Base-by-base conservation (phyloP, 2,113 vertebrate species). In the Mormyrus lacerda region DNA sequence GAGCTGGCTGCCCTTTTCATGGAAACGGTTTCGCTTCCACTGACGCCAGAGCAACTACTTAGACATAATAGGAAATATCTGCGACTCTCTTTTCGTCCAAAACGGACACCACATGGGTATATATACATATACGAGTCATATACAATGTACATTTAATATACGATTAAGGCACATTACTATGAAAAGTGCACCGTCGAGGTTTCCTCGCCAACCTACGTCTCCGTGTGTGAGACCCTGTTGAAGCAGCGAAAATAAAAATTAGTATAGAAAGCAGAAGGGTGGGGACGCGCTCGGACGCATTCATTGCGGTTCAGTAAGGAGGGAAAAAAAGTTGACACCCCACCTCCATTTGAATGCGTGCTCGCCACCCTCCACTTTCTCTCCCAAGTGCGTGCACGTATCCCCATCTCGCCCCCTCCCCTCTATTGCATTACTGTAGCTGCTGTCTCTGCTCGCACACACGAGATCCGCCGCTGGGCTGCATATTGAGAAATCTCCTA, bases 351-450 rank as follows among this genome's bases (percentile, higher is more conserved):
- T 69, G 85, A 87, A 42, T 88, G 90, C 93, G 93, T 92, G 91
- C 92, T 92, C 93, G 90, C 89, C 89, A 92, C 93, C 91, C 69
- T 83, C 90, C 82, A 89, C 88, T 87, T 88, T 91, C 76, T 87
- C 79, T 53, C 69, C 51, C 39, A 88, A 69, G 93, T 90, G 90
- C 92, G 92, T 91, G 93, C 91, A 90, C 92, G 93, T 90, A 88
- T 84, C 87, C 89, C 85, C 13, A 53, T 58, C 19, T 58, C 31
- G 65, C 58, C 92, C 79, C 79, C 91, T 21, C 90, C 89, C 88
- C 50, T 88, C 79, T 85, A 51, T 87, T 89, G 48, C 90, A 69
- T 82, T 87, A 88, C 65, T 88, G 13, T 48, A 87, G 50, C 84
- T 27, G 24, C 89, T 42, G 87, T 61, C 69, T 47, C 42, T 35